phyloP scores from a whole-genome alignment of 2,888 invertebrate genomes.

The Icerya purchasi region DNA sequence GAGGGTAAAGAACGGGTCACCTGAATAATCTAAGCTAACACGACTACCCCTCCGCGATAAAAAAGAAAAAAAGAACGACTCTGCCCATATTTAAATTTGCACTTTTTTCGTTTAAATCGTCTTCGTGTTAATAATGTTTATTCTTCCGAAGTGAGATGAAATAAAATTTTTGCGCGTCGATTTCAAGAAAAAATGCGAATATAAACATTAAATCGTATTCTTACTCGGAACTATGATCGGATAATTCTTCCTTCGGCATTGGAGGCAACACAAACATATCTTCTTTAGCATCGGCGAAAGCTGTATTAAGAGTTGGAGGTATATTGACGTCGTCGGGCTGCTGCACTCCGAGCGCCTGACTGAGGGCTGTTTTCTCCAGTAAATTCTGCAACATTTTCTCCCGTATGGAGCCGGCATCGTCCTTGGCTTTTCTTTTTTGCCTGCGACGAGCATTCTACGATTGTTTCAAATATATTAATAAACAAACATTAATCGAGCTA shows the following conservation, averaged over 20 bases:
- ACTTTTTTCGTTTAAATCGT: no score
- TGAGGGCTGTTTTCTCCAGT: conserved; percentile 56
- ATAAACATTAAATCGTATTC: no score
- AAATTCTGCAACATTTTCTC: conserved; percentile 48
- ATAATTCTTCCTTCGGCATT: conserved; percentile 19
- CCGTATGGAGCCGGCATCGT: conserved; percentile 49
- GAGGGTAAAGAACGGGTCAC: no score
- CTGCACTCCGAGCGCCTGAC: conserved; percentile 18
- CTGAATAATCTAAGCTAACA: no score
- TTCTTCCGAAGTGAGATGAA: no score
- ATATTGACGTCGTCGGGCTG: conserved; percentile 8
- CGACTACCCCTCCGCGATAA: no score
- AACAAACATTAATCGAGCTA: conserved; percentile 6
- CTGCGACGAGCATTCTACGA: conserved; percentile 52
- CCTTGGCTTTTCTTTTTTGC: conserved; percentile 42
- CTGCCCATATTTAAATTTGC: no score
- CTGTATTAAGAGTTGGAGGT: conserved; percentile 3
- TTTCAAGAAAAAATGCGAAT: no score
- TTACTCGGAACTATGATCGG: no score
- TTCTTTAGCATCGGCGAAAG: conserved; percentile 14
- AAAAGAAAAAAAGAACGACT: no score
- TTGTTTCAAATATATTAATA: conserved; percentile 19
- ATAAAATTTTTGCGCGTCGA: no score
- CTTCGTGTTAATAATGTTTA: no score
- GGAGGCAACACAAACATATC: conserved; percentile 41